Conservation (phyloP, 1,140 invertebrate species). For the Pogonognathellus flavescens region DNA sequence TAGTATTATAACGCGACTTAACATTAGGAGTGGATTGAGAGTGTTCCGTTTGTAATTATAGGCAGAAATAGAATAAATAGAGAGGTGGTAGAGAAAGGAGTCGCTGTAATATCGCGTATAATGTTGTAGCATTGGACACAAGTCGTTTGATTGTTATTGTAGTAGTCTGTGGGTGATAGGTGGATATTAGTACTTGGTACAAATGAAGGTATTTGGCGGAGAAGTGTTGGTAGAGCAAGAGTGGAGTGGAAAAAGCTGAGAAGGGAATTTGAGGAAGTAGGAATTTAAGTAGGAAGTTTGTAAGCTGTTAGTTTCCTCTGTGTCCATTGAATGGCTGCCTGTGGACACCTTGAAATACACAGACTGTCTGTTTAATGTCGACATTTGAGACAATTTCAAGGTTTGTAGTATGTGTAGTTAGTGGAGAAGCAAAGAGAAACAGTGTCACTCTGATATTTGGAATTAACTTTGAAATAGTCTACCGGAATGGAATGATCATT, state of each 20-base stretch:
- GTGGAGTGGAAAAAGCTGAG: background rate
- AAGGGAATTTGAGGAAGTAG: background rate
- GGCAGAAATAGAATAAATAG: too few species aligned
- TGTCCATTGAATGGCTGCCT: slow-evolving; percentile 11
- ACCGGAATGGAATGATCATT: slow-evolving; percentile 64
- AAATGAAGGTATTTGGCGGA: too few species aligned
- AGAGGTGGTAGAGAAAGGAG: background rate
- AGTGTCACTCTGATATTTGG: slow-evolving; percentile 33
- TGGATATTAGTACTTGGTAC: too few species aligned
- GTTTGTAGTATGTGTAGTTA: background rate
- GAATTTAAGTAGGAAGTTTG: slow-evolving; percentile 6
- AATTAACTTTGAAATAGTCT: slow-evolving; percentile 59
- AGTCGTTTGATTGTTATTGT: background rate
- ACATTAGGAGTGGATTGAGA: too few species aligned
- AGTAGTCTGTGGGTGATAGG: background rate
- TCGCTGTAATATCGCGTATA: background rate
- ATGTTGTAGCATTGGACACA: background rate
- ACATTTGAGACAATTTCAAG: too few species aligned
- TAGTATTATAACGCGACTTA: too few species aligned
- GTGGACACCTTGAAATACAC: slow-evolving; percentile 44
- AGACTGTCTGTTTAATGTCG: slow-evolving; percentile 33
- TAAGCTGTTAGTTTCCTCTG: slow-evolving; percentile 14
- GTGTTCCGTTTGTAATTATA: too few species aligned
- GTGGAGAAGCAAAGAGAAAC: slow-evolving; percentile 30
- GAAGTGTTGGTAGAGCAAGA: background rate